Evolutionary conservation across 2,113 vertebrate genomes (phyloP), one percentile per base, ranked within the genome.

Genomic region (Carassius carassius): DNA sequence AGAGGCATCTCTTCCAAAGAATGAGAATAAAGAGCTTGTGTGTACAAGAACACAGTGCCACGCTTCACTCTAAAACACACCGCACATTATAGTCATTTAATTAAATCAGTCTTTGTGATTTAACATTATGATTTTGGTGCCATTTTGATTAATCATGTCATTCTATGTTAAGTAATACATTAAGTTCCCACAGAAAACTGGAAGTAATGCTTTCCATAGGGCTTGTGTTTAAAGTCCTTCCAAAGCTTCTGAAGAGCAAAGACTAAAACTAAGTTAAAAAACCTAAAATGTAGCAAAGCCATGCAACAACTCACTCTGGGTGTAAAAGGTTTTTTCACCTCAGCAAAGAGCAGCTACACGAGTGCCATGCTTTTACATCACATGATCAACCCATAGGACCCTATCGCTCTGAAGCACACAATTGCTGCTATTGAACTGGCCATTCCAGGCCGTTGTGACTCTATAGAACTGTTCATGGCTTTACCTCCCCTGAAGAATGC

Each of bases 341-440:
- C 62, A 77, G 62, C 23, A 76, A 81, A 49, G 19, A 9, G 29
- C 80, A 9, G 29, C 80, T 35, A 54, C 56, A 81, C 3, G 58
- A 81, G 78, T 10, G 44, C 17, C 0, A 3, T 65, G 70, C 21
- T 41, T 78, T 79, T 14, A 79, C 13, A 69, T 82, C 83, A 87
- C 49, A 44, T 85, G 80, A 37, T 54, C 8, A 47, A 75, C 25
- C 21, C 49, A 80, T 56, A 44, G 56, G 21, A 23, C 47, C 44
- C 25, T 44, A 62, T 51, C 6, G 4, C 51, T 51, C 58, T 32
- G 21, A 83, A 14, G 37, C 23, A 83, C 16, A 73, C 60, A 73
- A 69, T 49, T 11, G 35, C 62, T 16, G 32, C 63, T 60, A n/a
- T 73, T 81, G 25, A 86, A 81, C 35, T 56, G 67, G 35, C 70